Evolutionary conservation across 2,888 invertebrate genomes (phyloP).

Genomic region (Drosophila kambysellisi): DNA sequence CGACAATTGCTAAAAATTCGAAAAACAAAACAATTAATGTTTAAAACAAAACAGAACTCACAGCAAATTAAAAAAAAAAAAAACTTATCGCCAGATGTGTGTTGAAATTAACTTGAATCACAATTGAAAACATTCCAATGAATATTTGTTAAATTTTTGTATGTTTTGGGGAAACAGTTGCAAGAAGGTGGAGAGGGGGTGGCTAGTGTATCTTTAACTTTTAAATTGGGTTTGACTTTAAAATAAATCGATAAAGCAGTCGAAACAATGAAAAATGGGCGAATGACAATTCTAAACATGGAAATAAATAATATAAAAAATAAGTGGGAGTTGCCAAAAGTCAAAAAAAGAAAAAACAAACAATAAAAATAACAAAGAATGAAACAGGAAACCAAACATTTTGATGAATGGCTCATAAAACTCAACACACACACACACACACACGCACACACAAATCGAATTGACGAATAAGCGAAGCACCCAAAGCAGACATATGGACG

Average conservation of each 20-base stretch:
- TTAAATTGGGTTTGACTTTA: not conserved
- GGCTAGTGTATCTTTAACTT: not conserved
- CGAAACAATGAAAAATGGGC: slow-evolving; percentile 12
- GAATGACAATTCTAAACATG: slow-evolving; percentile 17
- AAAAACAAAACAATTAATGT: slow-evolving; percentile 27
- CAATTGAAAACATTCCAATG: slow-evolving; percentile 3
- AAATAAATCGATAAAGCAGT: slow-evolving; percentile 15
- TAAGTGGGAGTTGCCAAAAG: slow-evolving; percentile 83
- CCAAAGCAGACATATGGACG: slow-evolving; percentile 45
- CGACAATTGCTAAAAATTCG: slow-evolving; percentile 19
- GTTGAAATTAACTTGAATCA: slow-evolving; percentile 32
- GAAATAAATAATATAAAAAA: slow-evolving; percentile 39
- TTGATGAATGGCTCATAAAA: slow-evolving; percentile 83
- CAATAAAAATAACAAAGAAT: slow-evolving; percentile 33
- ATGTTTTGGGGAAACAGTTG: slow-evolving; percentile 4
- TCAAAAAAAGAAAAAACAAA: slow-evolving; percentile 41
- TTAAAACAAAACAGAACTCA: slow-evolving; percentile 44
- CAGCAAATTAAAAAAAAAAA: too few species aligned
- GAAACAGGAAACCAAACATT: slow-evolving; percentile 61
- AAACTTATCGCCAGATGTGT: slow-evolving; percentile 50
- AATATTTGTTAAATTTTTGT: not conserved
- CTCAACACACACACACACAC: slow-evolving; percentile 48
- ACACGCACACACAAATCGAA: slow-evolving; percentile 37
- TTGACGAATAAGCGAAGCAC: slow-evolving; percentile 80
- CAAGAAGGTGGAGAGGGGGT: too few species aligned